Percentiles rank a stretch among this genome's conserved stretches.
Evolutionary conservation across 2,888 invertebrate species (phyloP).

Genomic region (Proisotoma minuta): DNA sequence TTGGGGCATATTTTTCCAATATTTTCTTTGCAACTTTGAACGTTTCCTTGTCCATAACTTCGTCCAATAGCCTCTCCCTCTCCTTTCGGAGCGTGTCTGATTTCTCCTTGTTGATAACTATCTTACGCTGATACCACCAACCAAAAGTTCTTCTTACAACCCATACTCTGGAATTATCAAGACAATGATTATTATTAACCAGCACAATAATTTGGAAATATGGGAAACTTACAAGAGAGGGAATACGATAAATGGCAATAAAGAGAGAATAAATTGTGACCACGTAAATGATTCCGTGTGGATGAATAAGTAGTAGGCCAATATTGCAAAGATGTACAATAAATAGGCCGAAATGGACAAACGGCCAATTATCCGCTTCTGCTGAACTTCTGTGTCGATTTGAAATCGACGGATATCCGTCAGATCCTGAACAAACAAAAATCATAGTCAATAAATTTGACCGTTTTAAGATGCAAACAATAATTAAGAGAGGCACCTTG

Average conservation of each 20-base stretch:
- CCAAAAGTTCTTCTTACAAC: conserved; percentile 71
- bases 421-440: conserved; percentile 59
- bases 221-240: conserved; percentile 80
- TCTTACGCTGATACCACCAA: conserved; percentile 81
- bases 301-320: conserved; percentile 71
- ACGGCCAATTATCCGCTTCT: conserved; percentile 74
- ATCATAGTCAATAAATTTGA: neutral
- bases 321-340: conserved; percentile 61
- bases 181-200: neutral
- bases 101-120: conserved; percentile 71
- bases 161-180: conserved; percentile 61
- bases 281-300: conserved; percentile 66
- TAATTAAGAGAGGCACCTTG: conserved; percentile 51
- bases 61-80: conserved; percentile 83
- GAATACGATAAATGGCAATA: conserved; percentile 71
- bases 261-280: conserved; percentile 65
- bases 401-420: conserved; percentile 74
- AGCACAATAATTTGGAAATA: conserved; percentile 1
- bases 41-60: conserved; percentile 95
- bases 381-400: conserved; percentile 70
- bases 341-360: conserved; percentile 61
- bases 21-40: conserved; percentile 91
- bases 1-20: conserved; percentile 76
- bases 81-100: conserved; percentile 67
- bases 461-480: neutral